These are phyloP conservation scores for Calypte anna DNA, from an alignment of 2,113 vertebrate genomes.

Conservation along the genomic window DNA sequence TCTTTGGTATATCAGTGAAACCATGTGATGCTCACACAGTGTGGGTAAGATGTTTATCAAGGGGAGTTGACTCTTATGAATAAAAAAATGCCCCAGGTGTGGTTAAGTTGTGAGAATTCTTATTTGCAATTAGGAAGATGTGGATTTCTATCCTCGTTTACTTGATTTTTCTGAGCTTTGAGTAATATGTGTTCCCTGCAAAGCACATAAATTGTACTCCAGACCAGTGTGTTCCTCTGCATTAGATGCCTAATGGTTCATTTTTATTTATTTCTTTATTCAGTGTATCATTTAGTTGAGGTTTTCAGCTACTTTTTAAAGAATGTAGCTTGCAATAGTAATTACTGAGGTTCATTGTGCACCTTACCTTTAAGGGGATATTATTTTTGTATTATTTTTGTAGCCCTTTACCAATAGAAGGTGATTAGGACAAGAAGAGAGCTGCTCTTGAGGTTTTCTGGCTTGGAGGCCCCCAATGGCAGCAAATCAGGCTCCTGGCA, in stretches of 20 bases:
- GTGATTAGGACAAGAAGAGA: background rate
- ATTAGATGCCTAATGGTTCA: background rate
- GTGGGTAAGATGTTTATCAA: too few relatives aligned
- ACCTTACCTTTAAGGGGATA: background rate
- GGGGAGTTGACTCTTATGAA: too few relatives aligned
- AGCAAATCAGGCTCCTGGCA: background rate
- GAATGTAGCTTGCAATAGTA: background rate
- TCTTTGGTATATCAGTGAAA: too few relatives aligned
- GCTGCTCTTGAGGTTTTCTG: background rate
- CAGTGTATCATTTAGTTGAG: background rate
- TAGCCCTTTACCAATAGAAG: background rate
- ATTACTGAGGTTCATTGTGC: background rate
- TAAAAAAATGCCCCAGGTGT: too few relatives aligned
- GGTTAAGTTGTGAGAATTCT: too few relatives aligned
- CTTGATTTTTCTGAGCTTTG: background rate
- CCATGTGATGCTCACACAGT: too few relatives aligned
- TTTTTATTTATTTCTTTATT: background rate
- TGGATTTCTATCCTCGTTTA: too few relatives aligned
- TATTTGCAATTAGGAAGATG: too few relatives aligned
- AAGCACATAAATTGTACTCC: background rate
- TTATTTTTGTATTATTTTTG: background rate
- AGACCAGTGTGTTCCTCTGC: background rate
- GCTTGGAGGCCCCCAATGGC: background rate
- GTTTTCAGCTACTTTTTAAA: background rate
- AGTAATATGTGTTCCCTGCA: background rate